Evolutionary conservation across 2,888 invertebrate species (phyloP).

Genomic region (Apamea anceps): DNA sequence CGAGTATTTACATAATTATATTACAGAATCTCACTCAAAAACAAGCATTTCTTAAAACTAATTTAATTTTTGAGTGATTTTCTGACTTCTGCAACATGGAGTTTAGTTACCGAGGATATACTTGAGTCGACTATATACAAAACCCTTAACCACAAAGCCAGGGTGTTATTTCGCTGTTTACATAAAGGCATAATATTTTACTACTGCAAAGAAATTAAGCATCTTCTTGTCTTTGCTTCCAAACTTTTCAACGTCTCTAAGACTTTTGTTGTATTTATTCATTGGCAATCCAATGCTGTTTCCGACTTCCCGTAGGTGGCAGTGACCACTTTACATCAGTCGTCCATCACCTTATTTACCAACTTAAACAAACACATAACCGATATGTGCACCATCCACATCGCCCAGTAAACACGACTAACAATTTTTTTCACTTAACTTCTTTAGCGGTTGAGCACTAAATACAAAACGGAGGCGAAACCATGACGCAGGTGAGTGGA

Average conservation of each 20-base stretch:
- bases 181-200: not conserved
- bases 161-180: not conserved
- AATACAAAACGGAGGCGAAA: slow-evolving; percentile 57
- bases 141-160: not conserved
- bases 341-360: slow-evolving; percentile 12
- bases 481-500: slow-evolving; percentile 66
- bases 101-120: too few species aligned
- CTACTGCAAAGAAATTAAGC: not conserved
- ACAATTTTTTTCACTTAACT: slow-evolving; percentile 60
- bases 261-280: not conserved
- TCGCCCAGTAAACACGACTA: slow-evolving; percentile 34
- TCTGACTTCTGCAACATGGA: too few species aligned
- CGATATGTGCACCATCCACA: not conserved
- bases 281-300: not conserved
- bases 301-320: not conserved
- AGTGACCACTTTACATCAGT: not conserved
- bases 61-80: not conserved
- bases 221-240: not conserved
- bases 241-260: not conserved
- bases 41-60: not conserved
- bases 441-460: slow-evolving; percentile 68
- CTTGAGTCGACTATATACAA: not conserved
- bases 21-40: not conserved
- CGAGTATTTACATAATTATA: not conserved
- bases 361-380: slow-evolving; percentile 12